These are phyloP conservation scores for Galleria mellonella DNA, from an alignment of 1,140 invertebrate genomes.

Conservation along the genomic window DNA sequence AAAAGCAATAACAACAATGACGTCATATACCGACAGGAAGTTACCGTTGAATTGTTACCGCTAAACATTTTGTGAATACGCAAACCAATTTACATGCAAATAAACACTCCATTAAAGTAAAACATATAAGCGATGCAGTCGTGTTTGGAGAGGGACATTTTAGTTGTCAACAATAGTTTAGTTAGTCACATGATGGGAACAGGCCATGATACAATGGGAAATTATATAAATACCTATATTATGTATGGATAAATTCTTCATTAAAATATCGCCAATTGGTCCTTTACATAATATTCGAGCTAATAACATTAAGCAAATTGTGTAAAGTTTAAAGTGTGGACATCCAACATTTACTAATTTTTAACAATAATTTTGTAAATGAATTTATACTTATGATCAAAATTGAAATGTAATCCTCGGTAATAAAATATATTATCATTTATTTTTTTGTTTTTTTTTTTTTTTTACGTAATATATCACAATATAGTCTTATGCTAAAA, in stretches of 20 bases:
- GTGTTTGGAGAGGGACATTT: slow-evolving; percentile 27
- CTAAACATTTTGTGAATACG: slow-evolving; percentile 38
- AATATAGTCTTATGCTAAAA: no score
- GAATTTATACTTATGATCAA: neutral
- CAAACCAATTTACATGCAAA: slow-evolving; percentile 71
- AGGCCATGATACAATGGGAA: slow-evolving; percentile 50
- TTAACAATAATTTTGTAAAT: neutral
- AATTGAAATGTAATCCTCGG: no score
- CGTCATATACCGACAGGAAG: slow-evolving; percentile 24
- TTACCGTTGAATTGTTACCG: slow-evolving; percentile 27
- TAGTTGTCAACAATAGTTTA: slow-evolving; percentile 26
- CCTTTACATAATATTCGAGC: slow-evolving; percentile 23
- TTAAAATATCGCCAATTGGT: slow-evolving; percentile 29
- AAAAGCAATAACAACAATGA: slow-evolving; percentile 29
- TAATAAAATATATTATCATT: no score
- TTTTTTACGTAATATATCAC: no score
- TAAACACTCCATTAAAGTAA: slow-evolving; percentile 49
- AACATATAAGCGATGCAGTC: slow-evolving; percentile 57
- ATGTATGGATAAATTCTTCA: slow-evolving; percentile 21
- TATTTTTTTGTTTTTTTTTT: no score
- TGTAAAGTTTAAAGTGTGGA: slow-evolving; percentile 14
- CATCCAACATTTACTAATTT: slow-evolving; percentile 7
- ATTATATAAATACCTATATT: slow-evolving; percentile 45
- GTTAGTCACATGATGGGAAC: slow-evolving; percentile 43
- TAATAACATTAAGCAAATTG: slow-evolving; percentile 25